Evolutionary conservation across 2,797 vertebrate species (phyloP).

Genomic region (Mionectes olivaceus): DNA sequence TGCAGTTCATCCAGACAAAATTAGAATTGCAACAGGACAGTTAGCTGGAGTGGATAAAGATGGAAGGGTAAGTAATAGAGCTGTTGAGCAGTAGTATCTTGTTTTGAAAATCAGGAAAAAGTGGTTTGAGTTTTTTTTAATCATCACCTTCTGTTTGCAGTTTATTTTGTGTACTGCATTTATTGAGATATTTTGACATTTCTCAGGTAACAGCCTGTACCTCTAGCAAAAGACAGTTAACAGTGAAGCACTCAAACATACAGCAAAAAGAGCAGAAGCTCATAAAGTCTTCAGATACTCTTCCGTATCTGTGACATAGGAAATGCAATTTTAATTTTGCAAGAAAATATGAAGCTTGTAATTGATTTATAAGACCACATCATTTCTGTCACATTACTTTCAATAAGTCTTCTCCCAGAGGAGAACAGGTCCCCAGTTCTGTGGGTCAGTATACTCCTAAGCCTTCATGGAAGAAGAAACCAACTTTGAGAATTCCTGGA

Average conservation of each 20-base stretch:
- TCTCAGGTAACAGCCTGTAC: background rate
- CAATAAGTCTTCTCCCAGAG: background rate
- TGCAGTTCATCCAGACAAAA: conserved; percentile 97
- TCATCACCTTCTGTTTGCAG: background rate
- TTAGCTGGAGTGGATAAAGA: conserved; percentile 99
- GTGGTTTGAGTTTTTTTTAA: background rate
- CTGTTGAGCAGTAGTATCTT: conserved; percentile 50
- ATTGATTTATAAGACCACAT: background rate
- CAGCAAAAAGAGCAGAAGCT: background rate
- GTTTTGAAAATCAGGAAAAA: conserved; percentile 52
- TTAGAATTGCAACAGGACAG: conserved; percentile 97
- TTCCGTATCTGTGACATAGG: background rate
- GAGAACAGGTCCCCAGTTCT: background rate
- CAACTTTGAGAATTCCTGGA: background rate
- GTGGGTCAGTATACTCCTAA: background rate
- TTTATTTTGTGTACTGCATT: background rate
- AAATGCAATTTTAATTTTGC: background rate
- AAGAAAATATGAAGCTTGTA: background rate
- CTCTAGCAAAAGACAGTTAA: background rate
- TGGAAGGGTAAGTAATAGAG: conserved; percentile 88
- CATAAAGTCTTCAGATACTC: background rate
- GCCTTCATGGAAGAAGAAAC: background rate
- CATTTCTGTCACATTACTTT: background rate
- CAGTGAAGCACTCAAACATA: background rate
- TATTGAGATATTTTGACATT: background rate